phyloP scores from a whole-genome alignment of 2,113 vertebrate genomes.

The Oryzias melastigma region DNA sequence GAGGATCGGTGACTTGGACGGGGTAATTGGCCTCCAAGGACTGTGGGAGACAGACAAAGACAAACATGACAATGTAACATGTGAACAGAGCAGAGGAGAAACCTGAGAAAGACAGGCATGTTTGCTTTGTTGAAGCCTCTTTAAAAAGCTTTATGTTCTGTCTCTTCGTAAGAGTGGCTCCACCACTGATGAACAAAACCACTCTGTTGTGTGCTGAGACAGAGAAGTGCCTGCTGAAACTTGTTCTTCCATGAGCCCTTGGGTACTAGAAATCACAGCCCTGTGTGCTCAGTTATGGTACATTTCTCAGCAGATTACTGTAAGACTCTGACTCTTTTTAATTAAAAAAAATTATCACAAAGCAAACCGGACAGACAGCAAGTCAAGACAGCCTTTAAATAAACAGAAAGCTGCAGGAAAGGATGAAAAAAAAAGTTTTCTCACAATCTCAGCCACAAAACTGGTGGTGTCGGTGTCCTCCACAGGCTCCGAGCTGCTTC shows the following conservation, averaged over 20 bases:
- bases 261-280: conserved; percentile 34
- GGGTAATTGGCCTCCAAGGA: conserved; percentile 89
- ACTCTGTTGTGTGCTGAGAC: conserved; percentile 25
- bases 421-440: conserved; percentile 18
- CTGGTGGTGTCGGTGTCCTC: conserved; percentile 95
- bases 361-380: conserved; percentile 13
- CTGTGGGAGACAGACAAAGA: conserved; percentile 67
- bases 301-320: conserved; percentile 47
- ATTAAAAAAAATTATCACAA: conserved; percentile 21
- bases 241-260: conserved; percentile 42
- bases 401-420: not conserved
- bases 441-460: conserved; percentile 84
- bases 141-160: conserved; percentile 1
- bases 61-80: conserved; percentile 24
- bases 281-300: conserved; percentile 35
- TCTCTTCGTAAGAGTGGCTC: conserved; percentile 9
- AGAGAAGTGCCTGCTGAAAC: conserved; percentile 49
- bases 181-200: conserved; percentile 29
- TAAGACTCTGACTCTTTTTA: conserved; percentile 10
- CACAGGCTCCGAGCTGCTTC: conserved; percentile 84
- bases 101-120: conserved; percentile 7
- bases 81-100: conserved; percentile 5
- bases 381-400: conserved; percentile 14
- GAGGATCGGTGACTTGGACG: conserved; percentile 90
- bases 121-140: conserved; percentile 5